phyloP scores from a whole-genome alignment of 2,113 vertebrate genomes.

The Indicator maculatus region DNA sequence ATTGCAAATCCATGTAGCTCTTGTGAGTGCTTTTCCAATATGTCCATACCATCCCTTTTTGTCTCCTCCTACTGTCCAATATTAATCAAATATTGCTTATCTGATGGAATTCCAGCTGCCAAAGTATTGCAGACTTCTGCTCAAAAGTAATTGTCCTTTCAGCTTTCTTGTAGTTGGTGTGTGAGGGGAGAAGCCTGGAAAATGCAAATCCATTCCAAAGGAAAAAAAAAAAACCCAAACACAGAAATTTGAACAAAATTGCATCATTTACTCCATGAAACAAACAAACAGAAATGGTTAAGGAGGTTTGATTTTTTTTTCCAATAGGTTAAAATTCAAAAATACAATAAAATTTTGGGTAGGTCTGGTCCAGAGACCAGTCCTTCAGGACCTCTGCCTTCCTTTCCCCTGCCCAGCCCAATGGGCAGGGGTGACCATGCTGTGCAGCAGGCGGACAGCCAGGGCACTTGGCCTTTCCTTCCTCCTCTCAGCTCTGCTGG shows the following conservation, averaged over 20 bases:
- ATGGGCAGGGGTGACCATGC: background rate
- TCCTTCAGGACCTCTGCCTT: background rate
- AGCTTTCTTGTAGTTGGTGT: background rate
- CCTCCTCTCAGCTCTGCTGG: conserved; percentile 33
- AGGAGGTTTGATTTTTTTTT: background rate
- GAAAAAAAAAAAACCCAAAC: background rate
- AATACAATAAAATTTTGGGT: background rate
- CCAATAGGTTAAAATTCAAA: background rate
- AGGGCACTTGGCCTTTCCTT: conserved; percentile 21
- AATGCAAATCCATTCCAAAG: background rate
- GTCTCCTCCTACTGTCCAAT: conserved; percentile 48
- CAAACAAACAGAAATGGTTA: background rate
- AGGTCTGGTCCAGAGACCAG: background rate
- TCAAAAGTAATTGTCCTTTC: conserved; percentile 5
- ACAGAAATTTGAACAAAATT: accelerated
- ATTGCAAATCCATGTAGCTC: conserved; percentile 57
- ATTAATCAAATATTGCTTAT: conserved; percentile 61
- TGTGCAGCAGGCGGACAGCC: conserved; percentile 31
- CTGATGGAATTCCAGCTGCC: conserved; percentile 32
- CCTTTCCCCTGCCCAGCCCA: background rate
- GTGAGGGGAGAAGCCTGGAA: background rate
- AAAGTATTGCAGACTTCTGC: conserved; percentile 13
- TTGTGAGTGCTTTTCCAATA: conserved; percentile 57
- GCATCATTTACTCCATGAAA: accelerated
- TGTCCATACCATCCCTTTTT: conserved; percentile 31